These are phyloP conservation scores for Coecobrya sp. DNA, from an alignment of 2,888 invertebrate species.

Conservation along the genomic window DNA sequence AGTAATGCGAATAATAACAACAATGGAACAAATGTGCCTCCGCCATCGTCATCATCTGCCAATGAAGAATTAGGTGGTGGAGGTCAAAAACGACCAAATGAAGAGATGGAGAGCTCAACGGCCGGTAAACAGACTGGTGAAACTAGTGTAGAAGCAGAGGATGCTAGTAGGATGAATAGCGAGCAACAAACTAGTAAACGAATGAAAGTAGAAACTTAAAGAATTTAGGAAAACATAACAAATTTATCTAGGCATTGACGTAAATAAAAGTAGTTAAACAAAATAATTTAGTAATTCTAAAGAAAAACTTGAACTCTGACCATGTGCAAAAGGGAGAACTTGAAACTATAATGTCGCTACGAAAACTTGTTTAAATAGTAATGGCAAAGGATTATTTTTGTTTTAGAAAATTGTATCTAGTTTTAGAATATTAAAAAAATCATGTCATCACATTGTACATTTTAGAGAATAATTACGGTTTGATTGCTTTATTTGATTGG, in stretches of 20 bases:
- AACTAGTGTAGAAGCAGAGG: conserved; percentile 13
- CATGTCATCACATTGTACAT: neutral
- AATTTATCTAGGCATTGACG: conserved; percentile 2
- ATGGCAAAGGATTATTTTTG: neutral
- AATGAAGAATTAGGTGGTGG: conserved; percentile 8
- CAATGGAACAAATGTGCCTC: conserved; percentile 13
- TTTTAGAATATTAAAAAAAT: neutral
- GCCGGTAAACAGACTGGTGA: conserved; percentile 41
- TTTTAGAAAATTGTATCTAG: neutral
- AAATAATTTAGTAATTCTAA: conserved; percentile 2
- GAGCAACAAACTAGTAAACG: conserved; percentile 71
- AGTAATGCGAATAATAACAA: conserved; percentile 47
- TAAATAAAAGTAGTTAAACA: neutral
- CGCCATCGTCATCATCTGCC: conserved; percentile 24
- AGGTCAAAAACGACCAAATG: conserved; percentile 63
- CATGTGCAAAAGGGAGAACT: conserved; percentile 8
- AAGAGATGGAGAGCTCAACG: conserved; percentile 55
- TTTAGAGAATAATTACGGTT: neutral
- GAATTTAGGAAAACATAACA: conserved; percentile 44
- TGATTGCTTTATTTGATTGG: conserved; percentile 5
- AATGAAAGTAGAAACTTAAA: conserved; percentile 77
- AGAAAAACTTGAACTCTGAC: neutral
- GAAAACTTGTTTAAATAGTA: neutral
- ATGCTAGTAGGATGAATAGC: conserved; percentile 42
- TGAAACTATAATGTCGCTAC: neutral